Percentiles rank a stretch among this genome's conserved stretches.
Evolutionary conservation across 2,113 vertebrate species (phyloP).

Genomic region (Ptilonorhynchus violaceus): DNA sequence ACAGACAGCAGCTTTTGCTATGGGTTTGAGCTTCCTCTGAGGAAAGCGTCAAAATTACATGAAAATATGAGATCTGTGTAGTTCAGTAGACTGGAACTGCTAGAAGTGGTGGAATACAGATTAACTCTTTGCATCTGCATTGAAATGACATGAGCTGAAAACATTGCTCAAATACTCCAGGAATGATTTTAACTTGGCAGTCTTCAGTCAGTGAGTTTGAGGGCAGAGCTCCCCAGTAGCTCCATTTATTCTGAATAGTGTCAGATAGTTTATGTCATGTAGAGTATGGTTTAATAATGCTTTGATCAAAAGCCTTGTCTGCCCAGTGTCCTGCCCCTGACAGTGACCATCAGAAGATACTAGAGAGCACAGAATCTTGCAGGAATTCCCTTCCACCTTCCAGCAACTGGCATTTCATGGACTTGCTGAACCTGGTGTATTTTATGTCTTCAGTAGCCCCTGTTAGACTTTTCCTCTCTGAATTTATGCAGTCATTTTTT

Average conservation of each 20-base stretch:
- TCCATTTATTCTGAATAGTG: background rate
- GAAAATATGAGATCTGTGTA: background rate
- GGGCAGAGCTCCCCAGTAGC: background rate
- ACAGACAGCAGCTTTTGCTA: background rate
- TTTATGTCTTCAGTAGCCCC: background rate
- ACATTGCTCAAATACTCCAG: background rate
- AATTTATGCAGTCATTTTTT: background rate
- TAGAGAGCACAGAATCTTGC: background rate
- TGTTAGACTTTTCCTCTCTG: background rate
- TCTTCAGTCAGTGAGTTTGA: background rate
- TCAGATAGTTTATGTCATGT: background rate
- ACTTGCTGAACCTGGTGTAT: background rate
- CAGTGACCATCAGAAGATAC: background rate
- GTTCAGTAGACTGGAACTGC: background rate
- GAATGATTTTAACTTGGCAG: background rate
- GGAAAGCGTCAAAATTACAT: background rate
- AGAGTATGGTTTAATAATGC: background rate
- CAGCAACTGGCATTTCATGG: background rate
- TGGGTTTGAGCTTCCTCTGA: background rate
- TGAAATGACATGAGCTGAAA: background rate
- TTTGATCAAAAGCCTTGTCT: background rate
- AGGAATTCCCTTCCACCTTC: background rate
- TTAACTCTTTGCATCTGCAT: background rate
- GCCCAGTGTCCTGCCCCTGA: background rate
- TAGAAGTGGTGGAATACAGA: background rate